These are phyloP conservation scores for Sitta carolinensis DNA, from an alignment of 2,797 vertebrate species.

Conservation along the genomic window DNA sequence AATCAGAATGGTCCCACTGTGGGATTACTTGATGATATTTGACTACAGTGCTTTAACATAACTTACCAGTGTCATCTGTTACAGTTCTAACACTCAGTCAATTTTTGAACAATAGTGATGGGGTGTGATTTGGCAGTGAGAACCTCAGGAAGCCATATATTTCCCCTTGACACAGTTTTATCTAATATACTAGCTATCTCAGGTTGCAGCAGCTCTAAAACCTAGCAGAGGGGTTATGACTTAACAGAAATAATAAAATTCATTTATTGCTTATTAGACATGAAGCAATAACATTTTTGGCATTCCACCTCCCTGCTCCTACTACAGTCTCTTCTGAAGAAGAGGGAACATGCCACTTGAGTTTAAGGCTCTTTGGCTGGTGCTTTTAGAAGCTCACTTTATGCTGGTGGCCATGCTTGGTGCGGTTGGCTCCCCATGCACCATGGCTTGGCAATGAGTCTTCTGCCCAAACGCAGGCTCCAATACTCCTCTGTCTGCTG, in stretches of 20 bases:
- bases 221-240: background rate
- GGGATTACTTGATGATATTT: background rate
- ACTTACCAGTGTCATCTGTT: conserved; percentile 11
- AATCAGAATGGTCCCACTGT: background rate
- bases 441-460: accelerated
- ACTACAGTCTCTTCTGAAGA: background rate
- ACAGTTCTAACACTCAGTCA: background rate
- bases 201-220: conserved; percentile 8
- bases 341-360: background rate
- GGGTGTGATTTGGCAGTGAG: conserved; percentile 36
- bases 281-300: background rate
- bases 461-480: background rate
- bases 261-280: conserved; percentile 36
- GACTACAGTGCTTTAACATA: background rate
- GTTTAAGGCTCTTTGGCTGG: background rate
- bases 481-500: background rate
- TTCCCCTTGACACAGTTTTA: background rate
- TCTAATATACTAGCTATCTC: conserved; percentile 25
- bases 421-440: background rate
- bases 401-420: accelerated
- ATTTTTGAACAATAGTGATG: background rate
- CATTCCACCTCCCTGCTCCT: background rate
- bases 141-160: conserved; percentile 17
- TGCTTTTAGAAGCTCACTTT: background rate
- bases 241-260: conserved; percentile 35